Evolutionary conservation across 2,113 vertebrate species (phyloP), one percentile per base, ranked within the genome.

Genomic region (Paramisgurnus dabryanus): DNA sequence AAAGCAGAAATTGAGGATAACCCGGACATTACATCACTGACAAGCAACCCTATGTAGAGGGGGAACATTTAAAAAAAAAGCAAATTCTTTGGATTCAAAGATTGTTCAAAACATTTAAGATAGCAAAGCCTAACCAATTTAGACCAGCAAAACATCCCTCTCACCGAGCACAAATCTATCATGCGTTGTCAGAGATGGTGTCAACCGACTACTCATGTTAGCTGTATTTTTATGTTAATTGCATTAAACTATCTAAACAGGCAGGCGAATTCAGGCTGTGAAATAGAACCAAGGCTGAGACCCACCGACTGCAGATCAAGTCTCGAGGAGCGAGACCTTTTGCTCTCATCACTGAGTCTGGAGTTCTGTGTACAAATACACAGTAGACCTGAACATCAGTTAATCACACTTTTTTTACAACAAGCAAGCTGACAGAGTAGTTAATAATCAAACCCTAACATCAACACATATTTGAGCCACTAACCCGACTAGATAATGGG

Each of bases 401-500:
- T n/a, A 58, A 5, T 58, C n/a, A n/a, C 17, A 58, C 55, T 5
- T 58, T 18, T 3, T n/a, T n/a, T 58, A 7, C 8, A 58, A 58
- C n/a, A 76, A 43, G 3, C 2, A 12, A 61, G 12, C 9, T 17
- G 40, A 73, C 55, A 74, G 2, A 15, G 4, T 18, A n/a, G 17
- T 66, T 50, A 63, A 65, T 45, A 39, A 45, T 40, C 43, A 76
- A 71, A 80, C 27, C 27, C 53, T 43, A 9, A 4, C 34, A 66
- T 17, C 66, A 77, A 80, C 6, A 27, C 15, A 77, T 76, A 50
- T 34, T 49, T n/a, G 8, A 12, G 89, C 91, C 92, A 96, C 95
- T 92, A 82, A 98, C 95, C 95, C 96, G 93, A 94, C 94, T 93
- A 88, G 95, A 93, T 79, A 94, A 85, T 75, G 94, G 91, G 79